Percentiles rank a stretch among this genome's conserved stretches.
Evolutionary conservation across 2,888 invertebrate genomes (phyloP).

Genomic region (Tenthredo mesomela): DNA sequence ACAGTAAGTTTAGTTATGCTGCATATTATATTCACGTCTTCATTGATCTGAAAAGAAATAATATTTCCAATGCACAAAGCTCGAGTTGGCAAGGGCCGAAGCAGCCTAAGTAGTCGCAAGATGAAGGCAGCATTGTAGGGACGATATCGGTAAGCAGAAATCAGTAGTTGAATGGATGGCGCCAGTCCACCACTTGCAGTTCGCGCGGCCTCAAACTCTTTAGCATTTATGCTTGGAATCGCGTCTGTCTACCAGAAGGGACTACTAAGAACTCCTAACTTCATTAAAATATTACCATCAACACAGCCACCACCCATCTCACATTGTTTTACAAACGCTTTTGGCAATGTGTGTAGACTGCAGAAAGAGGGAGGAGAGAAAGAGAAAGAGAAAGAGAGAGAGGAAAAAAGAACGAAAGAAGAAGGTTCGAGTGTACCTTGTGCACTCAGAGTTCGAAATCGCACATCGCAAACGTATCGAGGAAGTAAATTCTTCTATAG

Average conservation of each 20-base stretch:
- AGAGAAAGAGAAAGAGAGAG: background rate
- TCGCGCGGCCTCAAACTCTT: constrained; percentile 56
- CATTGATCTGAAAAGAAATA: background rate
- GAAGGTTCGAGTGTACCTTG: background rate
- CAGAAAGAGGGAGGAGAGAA: constrained; percentile 33
- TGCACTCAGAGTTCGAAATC: constrained; percentile 1
- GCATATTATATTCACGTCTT: background rate
- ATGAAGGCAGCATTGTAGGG: constrained; percentile 74
- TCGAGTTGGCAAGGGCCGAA: constrained; percentile 2
- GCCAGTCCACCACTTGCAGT: constrained; percentile 64
- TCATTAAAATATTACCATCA: constrained; percentile 70
- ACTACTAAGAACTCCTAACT: constrained; percentile 61
- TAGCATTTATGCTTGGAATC: constrained; percentile 65
- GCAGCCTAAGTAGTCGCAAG: constrained; percentile 59
- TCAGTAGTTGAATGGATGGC: constrained; percentile 75
- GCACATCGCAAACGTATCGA: background rate
- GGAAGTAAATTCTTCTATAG: background rate
- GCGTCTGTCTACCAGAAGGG: constrained; percentile 59
- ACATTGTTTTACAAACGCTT: constrained; percentile 64
- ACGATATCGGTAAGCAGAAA: constrained; percentile 75
- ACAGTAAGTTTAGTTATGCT: background rate
- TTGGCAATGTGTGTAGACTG: constrained; percentile 20
- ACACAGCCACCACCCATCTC: constrained; percentile 58
- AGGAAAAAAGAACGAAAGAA: background rate
- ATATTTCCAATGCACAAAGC: constrained; percentile 22